phyloP scores from a whole-genome alignment of 2,888 invertebrate genomes.

The Pycnomerus fuliginosus region DNA sequence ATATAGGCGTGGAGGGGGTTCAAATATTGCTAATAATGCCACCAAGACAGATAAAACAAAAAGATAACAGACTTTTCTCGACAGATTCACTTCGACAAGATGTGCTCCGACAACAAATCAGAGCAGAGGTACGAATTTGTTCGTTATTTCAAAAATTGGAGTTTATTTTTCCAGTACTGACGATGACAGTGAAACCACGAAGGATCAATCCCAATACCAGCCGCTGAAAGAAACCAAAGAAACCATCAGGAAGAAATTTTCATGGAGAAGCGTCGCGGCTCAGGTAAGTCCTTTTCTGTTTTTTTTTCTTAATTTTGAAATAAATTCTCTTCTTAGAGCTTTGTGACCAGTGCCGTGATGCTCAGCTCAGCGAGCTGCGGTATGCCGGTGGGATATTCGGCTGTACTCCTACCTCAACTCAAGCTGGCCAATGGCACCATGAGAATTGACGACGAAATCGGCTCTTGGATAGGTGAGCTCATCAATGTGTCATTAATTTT shows the following conservation, averaged over 20 bases:
- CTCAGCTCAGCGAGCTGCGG: constrained; percentile 72
- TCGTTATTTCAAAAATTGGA: constrained; percentile 5
- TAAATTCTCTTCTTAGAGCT: constrained; percentile 56
- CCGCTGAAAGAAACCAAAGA: constrained; percentile 23
- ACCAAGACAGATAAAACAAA: constrained; percentile 35
- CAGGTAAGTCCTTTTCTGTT: constrained; percentile 27
- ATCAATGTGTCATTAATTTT: constrained; percentile 17
- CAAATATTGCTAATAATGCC: constrained; percentile 30
- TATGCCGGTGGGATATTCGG: constrained; percentile 79
- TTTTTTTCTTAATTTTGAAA: constrained; percentile 5
- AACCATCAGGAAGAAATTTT: constrained; percentile 21
- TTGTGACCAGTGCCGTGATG: constrained; percentile 70
- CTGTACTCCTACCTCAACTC: constrained; percentile 73
- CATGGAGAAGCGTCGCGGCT: constrained; percentile 29
- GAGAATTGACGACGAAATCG: constrained; percentile 68
- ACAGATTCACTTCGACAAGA: constrained; percentile 20
- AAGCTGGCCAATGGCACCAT: constrained; percentile 59
- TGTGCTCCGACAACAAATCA: constrained; percentile 36
- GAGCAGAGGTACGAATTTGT: constrained; percentile 14
- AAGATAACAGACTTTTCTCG: constrained; percentile 29
- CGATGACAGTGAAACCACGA: constrained; percentile 26
- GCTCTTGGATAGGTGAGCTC: constrained; percentile 74
- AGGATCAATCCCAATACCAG: constrained; percentile 25
- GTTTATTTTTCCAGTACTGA: constrained; percentile 19
- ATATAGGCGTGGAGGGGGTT: constrained; percentile 36